Percentiles rank a stretch among this genome's conserved stretches.
Evolutionary conservation across 1,140 invertebrate species (phyloP).

Genomic region (Heliconius melpomene): DNA sequence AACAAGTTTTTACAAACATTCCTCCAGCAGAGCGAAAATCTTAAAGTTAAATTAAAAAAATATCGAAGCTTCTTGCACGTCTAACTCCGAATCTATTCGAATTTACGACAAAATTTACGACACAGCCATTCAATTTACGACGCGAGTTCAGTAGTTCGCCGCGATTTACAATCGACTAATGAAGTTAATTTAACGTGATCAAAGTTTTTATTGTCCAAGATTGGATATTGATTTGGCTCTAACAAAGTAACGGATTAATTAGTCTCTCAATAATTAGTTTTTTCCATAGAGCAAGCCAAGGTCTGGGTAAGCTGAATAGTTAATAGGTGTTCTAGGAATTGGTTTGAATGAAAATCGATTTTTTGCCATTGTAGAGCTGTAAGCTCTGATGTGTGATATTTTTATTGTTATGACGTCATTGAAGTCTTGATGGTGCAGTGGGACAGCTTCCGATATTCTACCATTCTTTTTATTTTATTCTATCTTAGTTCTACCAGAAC

Average conservation of each 20-base stretch:
- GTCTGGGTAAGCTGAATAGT: neutral
- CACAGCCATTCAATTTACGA: conserved; percentile 35
- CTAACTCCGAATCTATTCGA: conserved; percentile 33
- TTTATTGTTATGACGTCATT: too few relatives aligned
- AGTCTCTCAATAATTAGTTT: neutral
- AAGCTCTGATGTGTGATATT: too few relatives aligned
- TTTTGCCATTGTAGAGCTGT: too few relatives aligned
- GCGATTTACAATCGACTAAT: conserved; percentile 43
- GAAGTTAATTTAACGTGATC: conserved; percentile 40
- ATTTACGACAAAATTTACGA: conserved; percentile 39
- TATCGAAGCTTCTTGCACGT: conserved; percentile 26
- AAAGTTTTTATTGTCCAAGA: conserved; percentile 39
- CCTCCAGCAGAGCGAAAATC: neutral
- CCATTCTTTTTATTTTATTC: too few relatives aligned
- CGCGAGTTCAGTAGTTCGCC: conserved; percentile 36
- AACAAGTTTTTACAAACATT: conserved; percentile 12
- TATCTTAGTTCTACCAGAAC: too few relatives aligned
- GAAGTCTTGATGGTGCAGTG: too few relatives aligned
- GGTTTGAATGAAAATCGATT: neutral
- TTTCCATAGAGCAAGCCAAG: neutral
- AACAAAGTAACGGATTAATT: conserved; percentile 25
- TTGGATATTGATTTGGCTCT: conserved; percentile 20
- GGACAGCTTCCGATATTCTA: too few relatives aligned
- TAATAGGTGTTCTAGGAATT: neutral
- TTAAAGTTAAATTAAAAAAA: conserved; percentile 25